phyloP scores from a whole-genome alignment of 1,140 invertebrate species.

The Drosophila nigromelanica region DNA sequence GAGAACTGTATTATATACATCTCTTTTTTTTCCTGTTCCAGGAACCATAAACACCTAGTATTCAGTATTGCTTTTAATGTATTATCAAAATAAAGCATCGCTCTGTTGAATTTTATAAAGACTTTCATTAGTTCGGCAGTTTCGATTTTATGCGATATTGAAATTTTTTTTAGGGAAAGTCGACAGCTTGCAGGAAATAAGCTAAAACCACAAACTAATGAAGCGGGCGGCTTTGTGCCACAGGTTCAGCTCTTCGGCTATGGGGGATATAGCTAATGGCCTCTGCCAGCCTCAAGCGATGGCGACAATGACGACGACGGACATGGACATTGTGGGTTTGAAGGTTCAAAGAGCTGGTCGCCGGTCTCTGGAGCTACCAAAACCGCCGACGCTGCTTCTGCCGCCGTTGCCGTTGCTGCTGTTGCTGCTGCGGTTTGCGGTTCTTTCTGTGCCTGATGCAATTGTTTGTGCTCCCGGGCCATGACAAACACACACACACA shows the following conservation, averaged over 20 bases:
- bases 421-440: constrained; percentile 68
- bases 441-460: constrained; percentile 78
- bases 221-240: constrained; percentile 41
- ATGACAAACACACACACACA: constrained; percentile 17
- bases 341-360: constrained; percentile 56
- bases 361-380: constrained; percentile 69
- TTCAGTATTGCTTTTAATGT: no score
- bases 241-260: constrained; percentile 37
- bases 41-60: no score
- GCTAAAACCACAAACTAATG: constrained; percentile 74
- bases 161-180: constrained; percentile 45
- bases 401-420: constrained; percentile 24
- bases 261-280: constrained; percentile 2
- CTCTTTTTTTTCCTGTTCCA: no score
- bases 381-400: constrained; percentile 53
- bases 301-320: constrained; percentile 33
- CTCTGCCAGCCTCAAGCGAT: constrained; percentile 47
- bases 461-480: constrained; percentile 63
- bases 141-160: constrained; percentile 18
- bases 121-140: neutral
- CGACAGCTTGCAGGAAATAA: constrained; percentile 38
- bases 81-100: neutral
- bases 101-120: neutral
- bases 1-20: no score
- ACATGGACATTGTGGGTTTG: constrained; percentile 65